A percentile compares a stretch with the other conserved stretches of the same genome.
Evolutionary conservation across 2,888 invertebrate species (phyloP).

Genomic region (Ornithoptera alexandrae): DNA sequence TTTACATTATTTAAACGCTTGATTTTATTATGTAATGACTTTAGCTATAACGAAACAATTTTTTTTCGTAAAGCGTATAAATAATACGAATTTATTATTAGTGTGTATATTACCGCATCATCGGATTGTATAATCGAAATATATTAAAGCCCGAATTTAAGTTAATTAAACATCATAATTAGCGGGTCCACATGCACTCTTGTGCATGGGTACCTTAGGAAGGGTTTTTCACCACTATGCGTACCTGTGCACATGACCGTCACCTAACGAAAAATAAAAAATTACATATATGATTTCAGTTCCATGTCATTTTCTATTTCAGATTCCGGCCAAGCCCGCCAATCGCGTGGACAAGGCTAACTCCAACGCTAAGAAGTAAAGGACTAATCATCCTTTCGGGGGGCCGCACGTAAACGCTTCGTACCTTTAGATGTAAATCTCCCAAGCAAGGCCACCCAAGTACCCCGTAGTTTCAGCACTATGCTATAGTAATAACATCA

Average conservation of each 20-base stretch:
- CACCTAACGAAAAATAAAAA: too few species aligned
- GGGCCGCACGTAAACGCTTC: slow-evolving; percentile 1
- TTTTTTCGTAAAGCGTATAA: background rate
- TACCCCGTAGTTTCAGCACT: background rate
- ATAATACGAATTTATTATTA: too few species aligned
- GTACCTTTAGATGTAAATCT: background rate
- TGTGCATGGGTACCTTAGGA: too few species aligned
- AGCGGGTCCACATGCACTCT: too few species aligned
- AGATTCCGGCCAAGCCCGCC: slow-evolving; percentile 59
- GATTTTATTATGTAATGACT: too few species aligned
- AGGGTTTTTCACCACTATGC: too few species aligned
- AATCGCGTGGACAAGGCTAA: slow-evolving; percentile 44
- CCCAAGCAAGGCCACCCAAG: background rate
- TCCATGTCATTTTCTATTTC: slow-evolving; percentile 37
- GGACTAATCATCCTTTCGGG: background rate
- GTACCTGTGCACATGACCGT: too few species aligned
- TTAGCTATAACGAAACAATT: background rate
- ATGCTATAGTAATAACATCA: background rate
- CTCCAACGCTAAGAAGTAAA: slow-evolving; percentile 48
- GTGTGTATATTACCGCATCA: too few species aligned
- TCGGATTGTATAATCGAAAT: too few species aligned
- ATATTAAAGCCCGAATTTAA: too few species aligned
- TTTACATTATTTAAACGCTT: too few species aligned
- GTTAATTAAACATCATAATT: too few species aligned
- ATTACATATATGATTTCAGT: background rate